Conservation (phyloP, 2,113 vertebrate species). For the Myotis yumanensis region DNA sequence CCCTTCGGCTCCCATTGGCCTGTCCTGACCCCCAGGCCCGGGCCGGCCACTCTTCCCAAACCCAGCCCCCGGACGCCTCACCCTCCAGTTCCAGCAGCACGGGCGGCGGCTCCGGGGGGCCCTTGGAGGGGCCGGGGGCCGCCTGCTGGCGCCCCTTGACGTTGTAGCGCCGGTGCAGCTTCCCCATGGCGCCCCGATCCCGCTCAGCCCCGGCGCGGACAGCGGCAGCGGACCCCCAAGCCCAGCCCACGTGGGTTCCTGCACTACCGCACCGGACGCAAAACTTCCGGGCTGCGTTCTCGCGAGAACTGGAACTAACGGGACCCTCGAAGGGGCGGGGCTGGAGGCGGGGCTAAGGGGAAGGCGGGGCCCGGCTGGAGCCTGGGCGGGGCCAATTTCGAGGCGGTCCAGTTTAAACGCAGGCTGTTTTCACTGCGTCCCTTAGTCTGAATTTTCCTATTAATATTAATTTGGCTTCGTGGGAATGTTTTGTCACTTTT, state of each 20-base stretch:
- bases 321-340: rapidly evolving
- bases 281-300: neutral
- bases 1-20: neutral
- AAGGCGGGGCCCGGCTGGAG: rapidly evolving
- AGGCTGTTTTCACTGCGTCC: rapidly evolving
- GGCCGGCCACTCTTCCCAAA: no score
- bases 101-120: slow-evolving; percentile 29
- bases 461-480: neutral
- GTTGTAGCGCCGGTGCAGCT: slow-evolving; percentile 89
- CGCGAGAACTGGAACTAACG: neutral
- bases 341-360: rapidly evolving
- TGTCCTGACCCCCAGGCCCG: rapidly evolving
- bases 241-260: slow-evolving; percentile 13
- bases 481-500: neutral
- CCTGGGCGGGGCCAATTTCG: rapidly evolving
- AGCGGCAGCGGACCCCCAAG: rapidly evolving
- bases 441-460: neutral
- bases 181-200: slow-evolving; percentile 84
- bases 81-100: slow-evolving; percentile 82
- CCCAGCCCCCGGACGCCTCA: slow-evolving; percentile 42
- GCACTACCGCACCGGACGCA: rapidly evolving
- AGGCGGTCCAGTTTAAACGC: no score
- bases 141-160: slow-evolving; percentile 87
- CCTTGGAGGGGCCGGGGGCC: neutral
- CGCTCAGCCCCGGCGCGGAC: rapidly evolving